Evolutionary conservation across 1,140 invertebrate genomes (phyloP).

Genomic region (Leptestheria dahalacensis): DNA sequence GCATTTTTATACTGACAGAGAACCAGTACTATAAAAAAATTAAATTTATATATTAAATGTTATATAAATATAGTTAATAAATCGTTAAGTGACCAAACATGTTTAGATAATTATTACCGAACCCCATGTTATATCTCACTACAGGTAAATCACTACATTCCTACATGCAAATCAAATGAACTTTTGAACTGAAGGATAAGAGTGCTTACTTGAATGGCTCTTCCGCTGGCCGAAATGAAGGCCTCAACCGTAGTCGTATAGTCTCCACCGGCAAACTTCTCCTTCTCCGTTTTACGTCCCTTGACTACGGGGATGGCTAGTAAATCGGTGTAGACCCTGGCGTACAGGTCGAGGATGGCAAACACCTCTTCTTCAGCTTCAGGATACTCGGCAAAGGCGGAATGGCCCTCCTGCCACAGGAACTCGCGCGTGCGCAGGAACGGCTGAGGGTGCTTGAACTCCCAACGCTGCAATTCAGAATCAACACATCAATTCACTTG

Average conservation of each 20-base stretch:
- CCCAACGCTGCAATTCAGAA: slow-evolving; percentile 65
- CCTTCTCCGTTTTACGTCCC: slow-evolving; percentile 95
- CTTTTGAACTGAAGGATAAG: no score
- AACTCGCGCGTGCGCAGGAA: slow-evolving; percentile 96
- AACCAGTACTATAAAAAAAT: no score
- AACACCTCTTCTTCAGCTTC: slow-evolving; percentile 84
- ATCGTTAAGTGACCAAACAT: no score
- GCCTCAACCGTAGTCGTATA: slow-evolving; percentile 96
- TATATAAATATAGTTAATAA: no score
- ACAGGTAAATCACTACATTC: no score
- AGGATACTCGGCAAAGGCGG: slow-evolving; percentile 65
- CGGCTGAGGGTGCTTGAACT: slow-evolving; percentile 98
- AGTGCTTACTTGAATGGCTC: slow-evolving; percentile 64
- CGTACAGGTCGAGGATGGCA: slow-evolving; percentile 67
- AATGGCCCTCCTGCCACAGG: slow-evolving; percentile 99
- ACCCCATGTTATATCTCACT: no score
- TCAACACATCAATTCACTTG: not conserved
- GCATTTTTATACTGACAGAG: no score
- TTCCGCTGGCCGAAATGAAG: slow-evolving; percentile 83
- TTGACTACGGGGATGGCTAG: slow-evolving; percentile 89
- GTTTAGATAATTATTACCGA: no score
- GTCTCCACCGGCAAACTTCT: slow-evolving; percentile 97
- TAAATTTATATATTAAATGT: no score
- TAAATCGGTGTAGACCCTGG: slow-evolving; percentile 74
- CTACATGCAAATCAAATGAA: no score